A percentile compares a stretch with the other conserved stretches of the same genome.
Evolutionary conservation across 1,140 invertebrate genomes (phyloP).

Genomic region (Drosophila insularis): DNA sequence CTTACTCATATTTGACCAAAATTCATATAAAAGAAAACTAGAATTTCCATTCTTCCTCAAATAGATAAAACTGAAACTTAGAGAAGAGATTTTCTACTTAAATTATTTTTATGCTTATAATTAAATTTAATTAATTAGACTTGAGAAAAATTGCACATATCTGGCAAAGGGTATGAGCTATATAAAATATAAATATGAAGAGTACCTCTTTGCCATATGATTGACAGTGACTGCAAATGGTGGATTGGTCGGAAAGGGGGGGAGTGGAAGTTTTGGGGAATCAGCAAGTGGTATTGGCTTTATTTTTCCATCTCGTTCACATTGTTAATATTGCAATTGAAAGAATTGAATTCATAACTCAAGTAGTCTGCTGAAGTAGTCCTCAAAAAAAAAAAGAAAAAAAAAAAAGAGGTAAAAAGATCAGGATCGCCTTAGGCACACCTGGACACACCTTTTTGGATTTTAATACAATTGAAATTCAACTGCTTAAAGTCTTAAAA

Average conservation of each 20-base stretch:
- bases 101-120: too few relatives aligned
- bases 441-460: conserved; percentile 6
- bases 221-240: conserved; percentile 34
- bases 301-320: neutral
- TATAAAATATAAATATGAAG: neutral
- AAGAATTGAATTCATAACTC: neutral
- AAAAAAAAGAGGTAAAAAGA: neutral
- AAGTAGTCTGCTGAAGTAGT: conserved; percentile 5
- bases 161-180: too few relatives aligned
- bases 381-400: neutral
- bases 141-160: too few relatives aligned
- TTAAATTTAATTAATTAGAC: too few relatives aligned
- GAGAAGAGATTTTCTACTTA: too few relatives aligned
- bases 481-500: conserved; percentile 9
- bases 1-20: too few relatives aligned
- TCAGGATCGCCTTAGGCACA: neutral
- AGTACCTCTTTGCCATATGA: conserved; percentile 10
- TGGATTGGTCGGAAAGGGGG: conserved; percentile 23
- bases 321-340: conserved; percentile 42
- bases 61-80: too few relatives aligned
- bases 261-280: too few relatives aligned
- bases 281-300: conserved; percentile 20
- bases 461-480: conserved; percentile 8
- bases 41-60: too few relatives aligned
- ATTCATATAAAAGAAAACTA: too few relatives aligned